Evolutionary conservation across 2,113 vertebrate species (phyloP), one percentile per base, ranked within the genome.

Genomic region (Myanophis thanlyinensis): DNA sequence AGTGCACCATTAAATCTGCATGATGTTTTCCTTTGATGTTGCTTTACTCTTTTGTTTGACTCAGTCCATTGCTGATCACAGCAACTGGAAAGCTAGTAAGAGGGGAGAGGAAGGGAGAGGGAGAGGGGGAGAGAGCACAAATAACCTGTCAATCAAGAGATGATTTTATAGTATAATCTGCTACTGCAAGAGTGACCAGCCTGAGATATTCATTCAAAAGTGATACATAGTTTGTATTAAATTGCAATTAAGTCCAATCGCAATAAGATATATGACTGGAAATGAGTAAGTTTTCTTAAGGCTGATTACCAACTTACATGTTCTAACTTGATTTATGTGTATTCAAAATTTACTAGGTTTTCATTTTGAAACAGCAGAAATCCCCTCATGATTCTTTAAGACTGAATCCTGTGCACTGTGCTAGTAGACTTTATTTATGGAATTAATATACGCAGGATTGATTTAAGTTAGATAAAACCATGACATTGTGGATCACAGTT

Each of bases 41-140:
- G 96, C 92, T 95, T 22, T 95, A 94, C 0, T 91, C 93, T 96
- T 98, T 98, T 98, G 97, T 98, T 97, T 85, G 87, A 93, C 94
- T 97, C 93, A 95, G 95, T 95, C 95, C 97, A 97, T 80, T 25
- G 94, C 97, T 97, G 97, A 97, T 96, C 97, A 97, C 95, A 93
- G 89, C 86, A 96, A 94, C 93, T 95, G 94, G 62, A 35, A 9
- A 89, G 96, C 93, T 93, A 25, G 94, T 90, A 88, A 30, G 95
- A 54, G 95, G 56, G 4, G 27, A 94, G 93, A 91, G 91, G 94
- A 35, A 92, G 93, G 93, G 89, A 22, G 95, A 49, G 95, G 3
- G 30, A 30, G 27, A 7, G n/a, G 2, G 7, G 10, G 35, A 44
- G 15, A 0, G 15, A 40, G 35, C 18, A 20, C 73, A 80, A 97